A percentile compares a stretch with the other conserved stretches of the same genome.
Conservation (phyloP, 2,888 invertebrate genomes). For the Stenolophus ochropezus region DNA sequence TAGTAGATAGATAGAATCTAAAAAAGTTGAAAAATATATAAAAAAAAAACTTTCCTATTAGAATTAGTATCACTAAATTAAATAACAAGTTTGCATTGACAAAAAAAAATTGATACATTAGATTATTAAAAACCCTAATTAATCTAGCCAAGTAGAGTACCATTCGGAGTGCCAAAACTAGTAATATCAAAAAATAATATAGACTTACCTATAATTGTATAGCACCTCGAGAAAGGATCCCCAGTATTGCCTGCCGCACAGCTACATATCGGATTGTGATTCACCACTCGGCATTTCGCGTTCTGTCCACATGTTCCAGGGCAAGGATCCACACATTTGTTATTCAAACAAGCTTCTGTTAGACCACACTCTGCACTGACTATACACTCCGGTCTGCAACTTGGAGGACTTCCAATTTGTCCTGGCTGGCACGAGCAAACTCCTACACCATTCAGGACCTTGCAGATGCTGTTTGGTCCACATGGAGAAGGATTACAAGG, state of each 20-base stretch:
- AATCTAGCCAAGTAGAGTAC: no score
- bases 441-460: constrained; percentile 75
- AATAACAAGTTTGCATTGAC: no score
- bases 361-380: constrained; percentile 86
- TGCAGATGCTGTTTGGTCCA: constrained; percentile 82
- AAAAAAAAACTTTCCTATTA: no score
- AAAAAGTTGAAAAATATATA: no score
- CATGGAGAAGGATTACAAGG: constrained; percentile 85
- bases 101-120: no score
- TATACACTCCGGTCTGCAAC: constrained; percentile 86
- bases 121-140: no score
- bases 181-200: not conserved
- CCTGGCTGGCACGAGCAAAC: constrained; percentile 83
- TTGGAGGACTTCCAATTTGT: constrained; percentile 84
- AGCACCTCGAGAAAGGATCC: constrained; percentile 85
- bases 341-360: constrained; percentile 86
- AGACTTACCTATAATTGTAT: constrained; percentile 73
- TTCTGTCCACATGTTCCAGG: constrained; percentile 84
- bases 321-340: constrained; percentile 88
- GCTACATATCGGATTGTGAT: constrained; percentile 87
- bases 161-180: not conserved
- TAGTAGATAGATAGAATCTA: no score
- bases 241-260: constrained; percentile 83
- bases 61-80: no score
- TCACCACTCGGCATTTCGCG: constrained; percentile 85